Percentiles rank a stretch among this genome's conserved stretches.
phyloP scores from a whole-genome alignment of 37 sponge, comb jelly and placozoan species.

The Chondrilla cf. caribensis region DNA sequence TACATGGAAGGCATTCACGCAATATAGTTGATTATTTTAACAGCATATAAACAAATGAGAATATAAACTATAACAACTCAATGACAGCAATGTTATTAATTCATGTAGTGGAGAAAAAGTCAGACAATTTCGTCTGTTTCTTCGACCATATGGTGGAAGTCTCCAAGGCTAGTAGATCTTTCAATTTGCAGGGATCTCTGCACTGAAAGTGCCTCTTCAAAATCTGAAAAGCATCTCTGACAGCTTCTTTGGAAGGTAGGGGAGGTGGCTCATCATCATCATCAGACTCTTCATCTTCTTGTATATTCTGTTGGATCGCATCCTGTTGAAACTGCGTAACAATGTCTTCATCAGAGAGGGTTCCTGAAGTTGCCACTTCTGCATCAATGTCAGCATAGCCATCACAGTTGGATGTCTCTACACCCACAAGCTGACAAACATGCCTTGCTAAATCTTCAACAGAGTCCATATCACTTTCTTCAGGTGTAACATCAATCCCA shows the following conservation, averaged over 20 bases:
- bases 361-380: slow-evolving; percentile 14
- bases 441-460: slow-evolving; percentile 2
- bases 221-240: background rate
- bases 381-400: slow-evolving; percentile 15
- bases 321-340: background rate
- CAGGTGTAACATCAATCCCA: background rate
- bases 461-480: background rate
- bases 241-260: slow-evolving; percentile 7
- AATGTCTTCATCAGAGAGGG: slow-evolving; percentile 7
- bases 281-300: background rate
- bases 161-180: slow-evolving; percentile 12
- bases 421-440: slow-evolving; percentile 5
- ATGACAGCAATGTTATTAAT: no score
- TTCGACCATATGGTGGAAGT: slow-evolving; percentile 1
- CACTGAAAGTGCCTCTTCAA: slow-evolving; percentile 14
- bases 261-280: slow-evolving; percentile 1
- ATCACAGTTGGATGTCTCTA: slow-evolving; percentile 14
- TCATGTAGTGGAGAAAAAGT: background rate
- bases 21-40: background rate
- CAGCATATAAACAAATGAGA: no score
- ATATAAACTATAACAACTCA: no score
- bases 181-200: background rate
- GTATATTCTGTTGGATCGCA: background rate
- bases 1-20: background rate
- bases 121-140: slow-evolving; percentile 1